Conservation (phyloP, 2,888 invertebrate genomes). For the Drosophila gaucha region DNA sequence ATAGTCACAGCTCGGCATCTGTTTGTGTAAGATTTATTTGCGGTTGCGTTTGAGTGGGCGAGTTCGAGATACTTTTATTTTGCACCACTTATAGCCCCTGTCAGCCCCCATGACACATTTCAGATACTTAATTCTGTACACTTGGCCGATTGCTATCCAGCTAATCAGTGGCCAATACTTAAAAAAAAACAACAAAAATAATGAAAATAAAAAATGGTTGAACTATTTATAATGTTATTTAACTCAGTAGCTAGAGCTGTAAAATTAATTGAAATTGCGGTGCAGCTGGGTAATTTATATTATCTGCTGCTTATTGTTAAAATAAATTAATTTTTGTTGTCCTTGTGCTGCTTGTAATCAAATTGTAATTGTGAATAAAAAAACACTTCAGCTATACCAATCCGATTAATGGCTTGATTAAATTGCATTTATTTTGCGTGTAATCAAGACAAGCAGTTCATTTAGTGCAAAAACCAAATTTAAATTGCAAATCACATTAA, state of each 20-base stretch:
- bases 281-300: constrained; percentile 56
- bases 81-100: constrained; percentile 46
- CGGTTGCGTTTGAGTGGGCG: constrained; percentile 9
- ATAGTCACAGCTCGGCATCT: not conserved
- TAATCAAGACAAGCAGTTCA: constrained; percentile 21
- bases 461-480: constrained; percentile 18
- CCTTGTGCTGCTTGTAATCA: constrained; percentile 20
- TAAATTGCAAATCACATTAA: constrained; percentile 35
- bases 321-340: constrained; percentile 70
- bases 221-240: constrained; percentile 46
- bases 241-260: constrained; percentile 51
- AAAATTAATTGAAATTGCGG: constrained; percentile 76
- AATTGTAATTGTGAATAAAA: constrained; percentile 34
- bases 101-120: constrained; percentile 69
- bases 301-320: constrained; percentile 65
- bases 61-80: constrained; percentile 46
- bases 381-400: constrained; percentile 37
- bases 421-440: constrained; percentile 61
- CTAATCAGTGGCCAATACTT: constrained; percentile 31
- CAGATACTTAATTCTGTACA: constrained; percentile 49
- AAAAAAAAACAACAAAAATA: not conserved
- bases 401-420: constrained; percentile 72
- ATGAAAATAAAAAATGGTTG: constrained; percentile 8
- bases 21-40: constrained; percentile 39
- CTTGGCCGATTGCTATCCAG: constrained; percentile 20